Evolutionary conservation across 2,888 invertebrate species (phyloP), one percentile per base, ranked within the genome.

Genomic region (Torymus tubicola): DNA sequence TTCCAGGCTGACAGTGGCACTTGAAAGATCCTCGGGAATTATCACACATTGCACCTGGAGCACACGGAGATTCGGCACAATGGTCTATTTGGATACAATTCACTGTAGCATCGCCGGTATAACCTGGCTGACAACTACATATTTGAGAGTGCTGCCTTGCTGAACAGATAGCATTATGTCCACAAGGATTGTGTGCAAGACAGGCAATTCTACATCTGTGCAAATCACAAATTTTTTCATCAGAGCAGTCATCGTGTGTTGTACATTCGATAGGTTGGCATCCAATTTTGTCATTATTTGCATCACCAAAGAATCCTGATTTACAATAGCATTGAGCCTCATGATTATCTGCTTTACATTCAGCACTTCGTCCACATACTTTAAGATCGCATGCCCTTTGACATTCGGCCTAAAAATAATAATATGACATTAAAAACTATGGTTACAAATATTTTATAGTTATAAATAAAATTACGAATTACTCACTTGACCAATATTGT

Each of bases 121-220:
- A 97, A 0, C 97, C 97, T 13, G 97, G 97, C 91, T 96, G 96
- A 88, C 97, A 97, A 86, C 96, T 95, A 88, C 96, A 96, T 0
- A 94, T 86, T 88, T 90, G 95, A 82, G 93, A 93, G 87, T 97
- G 97, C 86, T 94, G 94, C 89, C 96, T 96, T 1, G 96, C 95
- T 0, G 96, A 95, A 88, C 97, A 97, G 60, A 97, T 92, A 0
- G 97, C 95, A 90, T 97, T 96, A 73, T 94, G 94, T 0, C 96
- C 97, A 87, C 97, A 97, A 16, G 95, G 95, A 89, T 96, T 96
- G n/a, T 94, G 92, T 3, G 95, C 94, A 21, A 97, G 92, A 88
- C 97, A 97, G 16, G 96, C 96, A 81, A 96, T 96, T 92, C 96
- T 96, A 88, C 97, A 97, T 92, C 94, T 95, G 88, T 95, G 94